phyloP scores from a whole-genome alignment of 1,140 invertebrate species.

The Lepidurus couesii region DNA sequence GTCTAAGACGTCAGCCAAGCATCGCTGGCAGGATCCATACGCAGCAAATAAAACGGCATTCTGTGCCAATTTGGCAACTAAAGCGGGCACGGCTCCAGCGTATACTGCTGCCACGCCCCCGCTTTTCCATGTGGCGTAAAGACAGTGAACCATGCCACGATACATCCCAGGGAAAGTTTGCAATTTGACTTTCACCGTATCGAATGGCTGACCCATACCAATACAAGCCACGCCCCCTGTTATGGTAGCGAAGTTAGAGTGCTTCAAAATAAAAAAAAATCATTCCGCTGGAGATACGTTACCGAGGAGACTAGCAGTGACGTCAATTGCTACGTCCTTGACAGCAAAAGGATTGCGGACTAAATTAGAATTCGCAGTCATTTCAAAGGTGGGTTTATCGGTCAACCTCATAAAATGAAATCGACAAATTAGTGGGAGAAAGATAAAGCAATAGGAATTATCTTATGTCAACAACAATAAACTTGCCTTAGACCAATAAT shows the following conservation, averaged over 20 bases:
- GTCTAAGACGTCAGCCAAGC: constrained; percentile 20
- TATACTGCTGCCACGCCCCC: constrained; percentile 28
- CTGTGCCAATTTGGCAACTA: constrained; percentile 31
- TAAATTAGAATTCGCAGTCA: not conserved
- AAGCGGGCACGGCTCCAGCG: constrained; percentile 31
- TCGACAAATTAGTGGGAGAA: too few relatives aligned
- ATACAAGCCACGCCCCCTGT: constrained; percentile 28
- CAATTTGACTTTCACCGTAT: constrained; percentile 32
- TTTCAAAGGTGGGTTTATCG: not conserved
- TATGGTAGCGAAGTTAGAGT: not conserved
- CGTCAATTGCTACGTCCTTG: constrained; percentile 32
- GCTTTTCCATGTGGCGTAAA: constrained; percentile 11
- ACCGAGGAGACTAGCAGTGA: constrained; percentile 30
- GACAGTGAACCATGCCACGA: constrained; percentile 29
- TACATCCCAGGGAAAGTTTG: constrained; percentile 32
- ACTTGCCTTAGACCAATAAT: too few relatives aligned
- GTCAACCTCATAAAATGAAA: not conserved
- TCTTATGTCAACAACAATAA: too few relatives aligned
- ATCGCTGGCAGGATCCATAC: constrained; percentile 30
- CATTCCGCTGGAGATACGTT: not conserved
- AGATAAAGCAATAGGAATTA: too few relatives aligned
- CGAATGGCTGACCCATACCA: constrained; percentile 31
- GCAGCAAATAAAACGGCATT: constrained; percentile 32
- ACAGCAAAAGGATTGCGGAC: constrained; percentile 19
- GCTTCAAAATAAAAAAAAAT: not conserved